Evolutionary conservation across 2,113 vertebrate genomes (phyloP), one percentile per base, ranked within the genome.

Genomic region (Pygathrix nemaeus): DNA sequence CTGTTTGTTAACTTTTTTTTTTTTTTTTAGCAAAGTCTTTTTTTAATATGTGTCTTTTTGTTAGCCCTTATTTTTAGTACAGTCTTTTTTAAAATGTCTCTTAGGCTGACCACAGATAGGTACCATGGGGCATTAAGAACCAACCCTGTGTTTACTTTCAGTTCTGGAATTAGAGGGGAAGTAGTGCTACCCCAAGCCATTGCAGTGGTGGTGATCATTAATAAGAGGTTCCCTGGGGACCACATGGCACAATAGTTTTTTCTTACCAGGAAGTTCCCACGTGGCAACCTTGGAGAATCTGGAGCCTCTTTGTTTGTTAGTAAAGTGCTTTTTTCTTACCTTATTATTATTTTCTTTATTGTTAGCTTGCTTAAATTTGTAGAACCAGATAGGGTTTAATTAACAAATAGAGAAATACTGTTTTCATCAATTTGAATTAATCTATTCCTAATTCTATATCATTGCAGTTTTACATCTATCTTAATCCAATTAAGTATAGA

Each of bases 351-450:
- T 88, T n/a, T 38, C 75, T 92, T 90, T 48, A 55, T 93, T 86
- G 7, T 87, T 68, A 90, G 38, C 45, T 66, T 84, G 40, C 84
- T 68, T 40, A 70, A 95, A 64, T 50, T 88, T 93, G 5, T 80
- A 43, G 30, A 61, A n/a, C 35, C 43, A 68, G 78, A 75, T 84
- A 38, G 27, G 1, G 32, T 89, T 95, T 95, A 90, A 85, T 83
- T 78, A 96, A 38, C 61, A 38, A 80, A 89, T 89, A 59, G 55
- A 80, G 50, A 84, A 85, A 92, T 93, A 40, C 40, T 81, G 40
- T 94, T 97, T 93, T 16, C 64, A 90, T 90, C 93, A 27, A 95
- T 94, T 94, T 94, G 59, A 64, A 64, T 64, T 64, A 86, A 50
- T 87, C 18, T 93, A 17, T 94, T 91, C 57, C 75, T 70, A 80